Base-by-base conservation (phyloP, 1,140 invertebrate species). In the Eciton burchellii region DNA sequence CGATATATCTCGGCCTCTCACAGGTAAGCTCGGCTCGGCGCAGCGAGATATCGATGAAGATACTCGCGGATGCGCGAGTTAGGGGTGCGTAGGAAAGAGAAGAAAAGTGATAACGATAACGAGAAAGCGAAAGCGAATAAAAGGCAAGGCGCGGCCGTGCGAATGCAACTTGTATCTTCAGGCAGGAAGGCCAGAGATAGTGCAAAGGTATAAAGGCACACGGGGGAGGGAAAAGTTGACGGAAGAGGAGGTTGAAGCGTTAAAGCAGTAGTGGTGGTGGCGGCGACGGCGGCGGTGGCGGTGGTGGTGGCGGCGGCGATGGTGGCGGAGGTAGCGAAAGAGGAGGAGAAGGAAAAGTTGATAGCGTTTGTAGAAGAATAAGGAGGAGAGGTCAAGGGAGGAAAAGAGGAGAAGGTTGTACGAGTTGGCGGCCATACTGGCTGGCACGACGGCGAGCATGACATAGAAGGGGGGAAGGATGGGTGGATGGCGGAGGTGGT, bases 1-100 rank as follows among this genome's bases (percentile, higher is more conserved):
- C 98, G 91, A 99, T 99, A 94, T 99, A 99, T 95, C 96, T 99
- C 92, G 99, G 99, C 89, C 96, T 99, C 92, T 99, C 98, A 94
- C 99, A 99, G 97, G 98, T 99, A 94, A 96, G 95, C 94, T 81
- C 65, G 79, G 45, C 73, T 86, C 71, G 71, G 68, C 70, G 29
- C 65, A 43, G 63, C 60, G 79, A 68, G 54, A 66, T 63, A 49
- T 83, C 84, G 84, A 88, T 77, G 70, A 66, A 76, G 49, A 35
- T n/a, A 35, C 54, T 21, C 35, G 5, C n/a, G 11, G 0, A n/a
- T 5, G 16, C 9, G 21, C 11, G 24, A 19, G 24, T 4, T 19
- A 52, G 71, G 45, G 35, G 47, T 35, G 21, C 29, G 59, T 54
- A 63, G 41, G n/a, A n/a, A n/a, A 35, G 35, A 3, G 47, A n/a